Evolutionary conservation across 2,113 vertebrate species (phyloP), one percentile per base, ranked within the genome.

Genomic region (Piaya cayana): DNA sequence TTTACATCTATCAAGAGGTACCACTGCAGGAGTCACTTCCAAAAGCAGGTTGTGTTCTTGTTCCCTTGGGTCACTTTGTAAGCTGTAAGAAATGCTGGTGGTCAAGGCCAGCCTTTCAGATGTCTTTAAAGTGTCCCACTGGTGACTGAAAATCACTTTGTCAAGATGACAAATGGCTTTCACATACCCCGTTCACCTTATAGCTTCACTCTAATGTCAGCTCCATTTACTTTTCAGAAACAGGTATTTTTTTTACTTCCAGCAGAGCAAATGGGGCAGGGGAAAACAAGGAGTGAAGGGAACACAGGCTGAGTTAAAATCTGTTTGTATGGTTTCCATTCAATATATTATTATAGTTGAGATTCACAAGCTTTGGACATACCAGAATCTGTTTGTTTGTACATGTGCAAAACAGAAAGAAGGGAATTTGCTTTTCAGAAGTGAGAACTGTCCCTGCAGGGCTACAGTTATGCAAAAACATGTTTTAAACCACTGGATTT

Each of bases 121-220:
- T 97, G 96, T 96, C 96, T 98, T 97, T 96, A 93, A 95, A 95
- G 79, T 93, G 95, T 97, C 97, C 97, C 95, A 95, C 87, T 64
- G 94, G 96, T 96, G 97, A 97, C 95, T 34, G 72, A 96, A 97
- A 97, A 96, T 97, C 95, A 88, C 91, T 98, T 96, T 97, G 97
- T 98, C 97, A 98, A 88, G 93, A 98, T 97, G 97, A 98, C 96
- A 97, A 97, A 97, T 98, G 90, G 81, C 64, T 94, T 94, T 45
- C 3, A 4, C 95, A 91, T 96, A 89, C 82, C 77, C 67, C 32
- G 21, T 93, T 87, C 42, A 62, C 88, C 92, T 94, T 71, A 56
- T 8, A 88, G 76, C 11, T 96, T 94, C 2, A 2, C 82, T 69
- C 64, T 68, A 74, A 93, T 91, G 96, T 97, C 96, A 96, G 95